These are phyloP conservation scores for Trachythela sp. DNA, from an alignment of 64 coral and sea anemone genomes.

Conservation along the genomic window DNA sequence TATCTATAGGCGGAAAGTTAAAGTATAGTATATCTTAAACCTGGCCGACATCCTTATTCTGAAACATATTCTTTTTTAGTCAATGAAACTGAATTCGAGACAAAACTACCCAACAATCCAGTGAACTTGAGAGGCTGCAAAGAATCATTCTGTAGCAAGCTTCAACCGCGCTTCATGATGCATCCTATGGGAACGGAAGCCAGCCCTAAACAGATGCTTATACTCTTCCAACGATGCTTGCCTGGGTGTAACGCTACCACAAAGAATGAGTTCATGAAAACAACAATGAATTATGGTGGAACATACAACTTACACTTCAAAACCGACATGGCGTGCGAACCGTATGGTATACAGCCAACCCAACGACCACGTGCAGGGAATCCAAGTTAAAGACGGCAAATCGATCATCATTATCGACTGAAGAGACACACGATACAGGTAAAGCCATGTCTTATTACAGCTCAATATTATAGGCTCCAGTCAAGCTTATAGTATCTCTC, in stretches of 20 bases:
- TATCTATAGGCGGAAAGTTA: too few species aligned
- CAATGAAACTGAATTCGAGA: background rate
- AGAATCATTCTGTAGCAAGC: background rate
- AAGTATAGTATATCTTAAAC: too few species aligned
- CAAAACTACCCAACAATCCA: background rate
- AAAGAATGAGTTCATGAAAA: background rate
- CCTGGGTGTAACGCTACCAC: background rate
- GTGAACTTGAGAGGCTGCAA: background rate
- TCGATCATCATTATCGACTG: too few species aligned
- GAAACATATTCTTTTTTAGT: background rate
- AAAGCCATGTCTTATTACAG: too few species aligned
- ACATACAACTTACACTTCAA: background rate
- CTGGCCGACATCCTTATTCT: background rate
- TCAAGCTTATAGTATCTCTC: too few species aligned
- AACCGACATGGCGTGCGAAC: too few species aligned
- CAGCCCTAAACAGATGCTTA: background rate
- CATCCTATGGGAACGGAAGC: background rate
- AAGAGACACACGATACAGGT: too few species aligned
- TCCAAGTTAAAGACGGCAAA: too few species aligned
- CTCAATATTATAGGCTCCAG: too few species aligned
- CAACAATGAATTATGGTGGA: background rate
- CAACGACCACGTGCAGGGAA: too few species aligned
- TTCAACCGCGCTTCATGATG: background rate
- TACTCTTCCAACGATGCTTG: background rate
- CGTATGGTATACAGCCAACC: too few species aligned